Evolutionary conservation across 2,797 vertebrate species (phyloP).

Genomic region (Pempheris klunzingeri): DNA sequence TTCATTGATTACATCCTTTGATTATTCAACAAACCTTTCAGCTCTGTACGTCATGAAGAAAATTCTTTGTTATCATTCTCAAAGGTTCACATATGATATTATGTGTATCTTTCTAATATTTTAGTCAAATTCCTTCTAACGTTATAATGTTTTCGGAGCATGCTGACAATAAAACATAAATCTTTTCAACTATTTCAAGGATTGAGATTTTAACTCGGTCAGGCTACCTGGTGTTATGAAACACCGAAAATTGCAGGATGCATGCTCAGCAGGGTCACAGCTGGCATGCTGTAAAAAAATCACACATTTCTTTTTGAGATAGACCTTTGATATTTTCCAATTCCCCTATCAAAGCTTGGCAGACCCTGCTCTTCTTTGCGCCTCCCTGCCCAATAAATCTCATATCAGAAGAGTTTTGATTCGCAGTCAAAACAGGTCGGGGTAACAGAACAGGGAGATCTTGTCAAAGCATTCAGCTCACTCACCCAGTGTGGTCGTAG

Average conservation of each 20-base stretch:
- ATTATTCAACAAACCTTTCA: background rate
- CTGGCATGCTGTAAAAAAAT: conserved; percentile 39
- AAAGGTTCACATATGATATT: background rate
- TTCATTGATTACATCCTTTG: background rate
- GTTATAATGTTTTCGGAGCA: background rate
- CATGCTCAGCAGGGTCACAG: conserved; percentile 51
- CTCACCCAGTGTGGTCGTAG: conserved; percentile 67
- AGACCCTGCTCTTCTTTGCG: conserved; percentile 62
- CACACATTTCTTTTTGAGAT: conserved; percentile 59
- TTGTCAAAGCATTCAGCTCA: conserved; percentile 77
- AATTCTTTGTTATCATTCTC: background rate
- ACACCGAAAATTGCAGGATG: conserved; percentile 34
- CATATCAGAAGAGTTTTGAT: conserved; percentile 80
- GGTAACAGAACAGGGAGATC: conserved; percentile 74
- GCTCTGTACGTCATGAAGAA: background rate
- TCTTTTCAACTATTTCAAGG: background rate
- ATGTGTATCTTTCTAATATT: background rate
- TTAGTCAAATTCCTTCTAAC: background rate
- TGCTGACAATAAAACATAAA: background rate
- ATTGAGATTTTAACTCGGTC: conserved; percentile 27
- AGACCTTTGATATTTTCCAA: conserved; percentile 77
- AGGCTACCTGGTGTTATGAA: conserved; percentile 22
- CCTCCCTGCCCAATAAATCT: conserved; percentile 71
- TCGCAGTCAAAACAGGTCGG: conserved; percentile 75
- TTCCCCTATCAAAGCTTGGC: conserved; percentile 75